Base-by-base conservation (phyloP, 2,113 vertebrate genomes). In the Hemibagrus wyckioides region DNA sequence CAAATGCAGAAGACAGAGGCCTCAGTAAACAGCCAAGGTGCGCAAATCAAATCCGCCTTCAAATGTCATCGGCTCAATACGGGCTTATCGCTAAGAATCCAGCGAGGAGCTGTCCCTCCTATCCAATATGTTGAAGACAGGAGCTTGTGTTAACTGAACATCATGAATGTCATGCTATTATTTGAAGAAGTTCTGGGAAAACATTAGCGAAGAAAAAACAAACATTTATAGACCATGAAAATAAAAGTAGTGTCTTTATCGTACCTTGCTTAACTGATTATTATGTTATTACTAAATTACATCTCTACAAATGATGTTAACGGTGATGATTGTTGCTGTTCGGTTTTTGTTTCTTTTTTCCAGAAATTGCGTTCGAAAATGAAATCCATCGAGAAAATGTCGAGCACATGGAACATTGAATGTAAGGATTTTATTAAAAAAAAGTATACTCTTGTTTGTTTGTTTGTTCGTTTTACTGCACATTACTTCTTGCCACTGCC, bases 41-140 rank as follows among this genome's bases (percentile, higher is more conserved):
- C 4, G 11, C 71, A 13, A 17, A 83, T 83, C 71, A 83, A 87
- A 83, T 87, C 81, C 30, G 0, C 44, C 71, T 67, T 36, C 44
- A 83, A 87, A 87, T 87, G 86, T 87, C 86, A 83, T 83, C 56
- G 28, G 86, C 81, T 87, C 81, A 54, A 83, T 87, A 87, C 10
- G n/a, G 44, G 80, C 69, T 87, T 87, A 87, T 76, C 44, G 67
- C 69, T 57, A 30, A 86, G 77, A 44, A 52, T 25, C 73, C 77
- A 77, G 82, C 50, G 33, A 83, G 71, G 69, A 56, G 57, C 56
- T n/a, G 21, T 41, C 17, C 56, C 9, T 48, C 44, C 4, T 2
- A 5, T 48, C 44, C 21, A 19, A 56, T 79, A 67, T 54, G 44
- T 54, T 17, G 44, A 67, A 59, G 65, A 75, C 79, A 82, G 82